A percentile compares a stretch with the other conserved stretches of the same genome.
These are phyloP conservation scores for Escarpia spicata DNA, from an alignment of 2,888 invertebrate species.

Conservation along the genomic window DNA sequence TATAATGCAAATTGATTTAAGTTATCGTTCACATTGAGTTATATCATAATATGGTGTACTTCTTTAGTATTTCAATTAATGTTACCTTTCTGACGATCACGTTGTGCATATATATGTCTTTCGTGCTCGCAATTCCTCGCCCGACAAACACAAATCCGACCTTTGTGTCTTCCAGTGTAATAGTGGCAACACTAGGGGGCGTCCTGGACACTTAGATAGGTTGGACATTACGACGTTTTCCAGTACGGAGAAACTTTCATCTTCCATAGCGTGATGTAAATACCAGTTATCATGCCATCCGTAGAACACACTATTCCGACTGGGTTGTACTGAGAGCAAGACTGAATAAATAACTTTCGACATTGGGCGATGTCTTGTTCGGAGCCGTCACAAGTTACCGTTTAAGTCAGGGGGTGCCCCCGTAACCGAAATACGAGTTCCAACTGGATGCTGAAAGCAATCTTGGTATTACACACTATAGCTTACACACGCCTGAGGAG, in stretches of 20 bases:
- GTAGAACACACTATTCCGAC: background rate
- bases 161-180: background rate
- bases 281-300: background rate
- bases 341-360: background rate
- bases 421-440: too few species aligned
- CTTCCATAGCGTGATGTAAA: background rate
- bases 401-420: too few species aligned
- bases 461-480: too few species aligned
- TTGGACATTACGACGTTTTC: background rate
- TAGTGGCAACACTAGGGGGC: background rate
- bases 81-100: background rate
- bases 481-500: too few species aligned
- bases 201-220: background rate
- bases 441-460: too few species aligned
- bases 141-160: background rate
- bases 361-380: background rate
- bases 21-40: too few species aligned
- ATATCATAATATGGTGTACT: too few species aligned
- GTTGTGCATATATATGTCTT: background rate
- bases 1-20: too few species aligned
- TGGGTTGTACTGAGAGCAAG: background rate
- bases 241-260: background rate
- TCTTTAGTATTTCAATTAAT: background rate
- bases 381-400: background rate
- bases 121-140: background rate